phyloP scores from a whole-genome alignment of 2,888 invertebrate genomes.

The Drosophila recens region DNA sequence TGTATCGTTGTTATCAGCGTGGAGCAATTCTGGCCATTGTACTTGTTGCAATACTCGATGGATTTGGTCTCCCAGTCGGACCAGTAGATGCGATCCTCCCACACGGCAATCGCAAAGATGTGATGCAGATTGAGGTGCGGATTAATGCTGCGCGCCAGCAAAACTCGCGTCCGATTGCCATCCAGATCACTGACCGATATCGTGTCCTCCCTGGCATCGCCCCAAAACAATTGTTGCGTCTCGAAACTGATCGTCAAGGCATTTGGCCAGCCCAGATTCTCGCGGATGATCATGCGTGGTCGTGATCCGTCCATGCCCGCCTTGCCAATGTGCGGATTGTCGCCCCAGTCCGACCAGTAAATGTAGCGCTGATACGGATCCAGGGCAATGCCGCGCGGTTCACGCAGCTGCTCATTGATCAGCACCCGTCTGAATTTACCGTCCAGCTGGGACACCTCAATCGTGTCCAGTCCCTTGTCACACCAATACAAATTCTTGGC shows the following conservation, averaged over 20 bases:
- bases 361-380: constrained; percentile 90
- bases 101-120: constrained; percentile 93
- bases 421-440: constrained; percentile 91
- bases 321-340: constrained; percentile 92
- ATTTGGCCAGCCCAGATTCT: constrained; percentile 94
- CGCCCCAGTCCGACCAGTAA: constrained; percentile 96
- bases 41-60: constrained; percentile 90
- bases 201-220: constrained; percentile 94
- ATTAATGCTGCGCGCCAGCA: constrained; percentile 90
- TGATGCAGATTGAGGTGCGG: constrained; percentile 91
- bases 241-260: constrained; percentile 92
- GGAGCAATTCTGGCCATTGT: constrained; percentile 88
- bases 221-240: constrained; percentile 93
- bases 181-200: constrained; percentile 93
- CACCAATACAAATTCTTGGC: constrained; percentile 96
- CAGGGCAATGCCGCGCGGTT: constrained; percentile 94
- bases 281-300: constrained; percentile 88
- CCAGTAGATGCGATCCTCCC: constrained; percentile 96
- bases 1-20: constrained; percentile 90
- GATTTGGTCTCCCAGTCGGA: constrained; percentile 96
- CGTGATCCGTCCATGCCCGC: constrained; percentile 93
- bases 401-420: constrained; percentile 90
- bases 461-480: constrained; percentile 95
- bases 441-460: constrained; percentile 93
- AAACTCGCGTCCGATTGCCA: constrained; percentile 89